Evolutionary conservation across 2,888 invertebrate species (phyloP).

Genomic region (Alentia gelatinosa): DNA sequence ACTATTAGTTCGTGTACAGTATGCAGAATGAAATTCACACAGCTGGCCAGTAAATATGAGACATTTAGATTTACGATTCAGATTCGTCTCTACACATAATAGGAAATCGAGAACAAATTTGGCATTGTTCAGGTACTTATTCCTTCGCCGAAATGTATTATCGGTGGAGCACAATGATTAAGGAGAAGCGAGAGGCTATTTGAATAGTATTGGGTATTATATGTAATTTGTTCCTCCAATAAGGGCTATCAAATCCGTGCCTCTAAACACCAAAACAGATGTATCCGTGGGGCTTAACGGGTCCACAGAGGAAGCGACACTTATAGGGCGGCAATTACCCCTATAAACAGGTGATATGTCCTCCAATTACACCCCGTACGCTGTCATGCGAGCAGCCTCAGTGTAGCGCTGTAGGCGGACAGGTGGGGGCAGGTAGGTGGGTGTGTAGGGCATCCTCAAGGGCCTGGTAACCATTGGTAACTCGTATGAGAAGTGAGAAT

Average conservation of each 20-base stretch:
- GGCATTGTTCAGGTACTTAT: no score
- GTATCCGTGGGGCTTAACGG: neutral
- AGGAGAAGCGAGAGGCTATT: no score
- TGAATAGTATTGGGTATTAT: neutral
- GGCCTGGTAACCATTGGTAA: neutral
- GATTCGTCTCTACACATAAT: no score
- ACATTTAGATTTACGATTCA: no score
- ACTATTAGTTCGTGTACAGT: no score
- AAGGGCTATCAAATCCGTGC: no score
- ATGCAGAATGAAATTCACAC: no score
- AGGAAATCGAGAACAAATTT: no score
- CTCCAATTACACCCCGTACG: neutral
- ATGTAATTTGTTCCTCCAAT: no score
- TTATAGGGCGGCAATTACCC: neutral
- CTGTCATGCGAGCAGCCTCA: neutral
- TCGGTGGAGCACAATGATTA: no score
- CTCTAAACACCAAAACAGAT: neutral
- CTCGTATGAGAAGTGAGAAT: neutral
- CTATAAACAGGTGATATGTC: slow-evolving; percentile 22
- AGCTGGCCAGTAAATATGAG: no score
- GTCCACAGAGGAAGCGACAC: neutral
- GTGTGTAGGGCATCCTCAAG: neutral
- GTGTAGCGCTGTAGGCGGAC: neutral
- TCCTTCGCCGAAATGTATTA: no score
- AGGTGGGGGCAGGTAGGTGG: neutral